Evolutionary conservation across 2,797 vertebrate species (phyloP).

Genomic region (Sternarchorhynchus goeldii): DNA sequence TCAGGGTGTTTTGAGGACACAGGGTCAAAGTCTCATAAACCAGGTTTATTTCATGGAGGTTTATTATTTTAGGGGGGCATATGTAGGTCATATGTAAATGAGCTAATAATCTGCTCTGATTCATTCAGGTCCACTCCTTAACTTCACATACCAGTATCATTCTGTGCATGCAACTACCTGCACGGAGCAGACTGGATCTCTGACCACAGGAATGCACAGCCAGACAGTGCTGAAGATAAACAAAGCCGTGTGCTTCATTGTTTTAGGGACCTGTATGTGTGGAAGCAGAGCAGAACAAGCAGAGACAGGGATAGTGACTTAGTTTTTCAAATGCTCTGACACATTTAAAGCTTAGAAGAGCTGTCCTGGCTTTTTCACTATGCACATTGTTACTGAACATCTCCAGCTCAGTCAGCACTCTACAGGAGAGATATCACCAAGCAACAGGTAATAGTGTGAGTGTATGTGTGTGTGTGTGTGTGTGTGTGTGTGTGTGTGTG

Average conservation of each 20-base stretch:
- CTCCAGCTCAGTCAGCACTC: not conserved
- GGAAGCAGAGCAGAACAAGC: slow-evolving; percentile 12
- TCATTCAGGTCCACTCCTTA: slow-evolving; percentile 25
- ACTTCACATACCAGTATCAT: slow-evolving; percentile 1
- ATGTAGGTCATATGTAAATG: not conserved
- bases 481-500: slow-evolving; percentile 27
- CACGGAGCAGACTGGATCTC: slow-evolving; percentile 25
- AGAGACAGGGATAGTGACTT: not conserved
- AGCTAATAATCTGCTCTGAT: not conserved
- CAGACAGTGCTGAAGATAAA: slow-evolving; percentile 33
- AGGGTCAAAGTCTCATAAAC: not conserved
- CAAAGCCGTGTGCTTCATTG: slow-evolving; percentile 12
- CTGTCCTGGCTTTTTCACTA: not conserved
- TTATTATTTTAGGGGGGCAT: not conserved
- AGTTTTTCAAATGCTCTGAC: not conserved
- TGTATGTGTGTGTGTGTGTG: slow-evolving; percentile 22
- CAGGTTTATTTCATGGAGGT: no score
- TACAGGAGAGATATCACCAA: slow-evolving; percentile 1
- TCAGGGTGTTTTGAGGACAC: not conserved
- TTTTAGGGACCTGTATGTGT: not conserved
- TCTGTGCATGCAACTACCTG: slow-evolving; percentile 32
- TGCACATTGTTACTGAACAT: not conserved
- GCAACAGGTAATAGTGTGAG: slow-evolving; percentile 33
- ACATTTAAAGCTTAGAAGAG: not conserved
- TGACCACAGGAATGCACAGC: slow-evolving; percentile 45